phyloP scores from a whole-genome alignment of 1,140 invertebrate genomes.

The Atta cephalotes region DNA sequence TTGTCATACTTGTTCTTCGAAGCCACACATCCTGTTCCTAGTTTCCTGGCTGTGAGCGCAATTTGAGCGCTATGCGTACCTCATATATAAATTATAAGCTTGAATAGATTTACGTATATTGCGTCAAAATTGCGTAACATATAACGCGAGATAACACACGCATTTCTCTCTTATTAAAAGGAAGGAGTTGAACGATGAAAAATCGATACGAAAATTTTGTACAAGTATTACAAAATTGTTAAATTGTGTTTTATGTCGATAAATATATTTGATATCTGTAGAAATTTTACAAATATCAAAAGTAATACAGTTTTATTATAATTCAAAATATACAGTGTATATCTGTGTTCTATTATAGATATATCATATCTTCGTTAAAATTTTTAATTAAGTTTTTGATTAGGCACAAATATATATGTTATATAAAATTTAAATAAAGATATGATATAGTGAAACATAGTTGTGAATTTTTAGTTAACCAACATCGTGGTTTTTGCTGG shows the following conservation, averaged over 20 bases:
- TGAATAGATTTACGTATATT: slow-evolving; percentile 76
- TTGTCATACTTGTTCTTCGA: slow-evolving; percentile 67
- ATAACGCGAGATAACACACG: slow-evolving; percentile 41
- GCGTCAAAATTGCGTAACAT: slow-evolving; percentile 75
- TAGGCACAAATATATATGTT: too few relatives aligned
- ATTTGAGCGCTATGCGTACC: slow-evolving; percentile 44
- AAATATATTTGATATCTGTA: slow-evolving; percentile 25
- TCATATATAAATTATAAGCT: slow-evolving; percentile 50
- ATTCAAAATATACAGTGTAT: background rate
- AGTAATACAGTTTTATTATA: background rate
- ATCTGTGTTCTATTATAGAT: background rate
- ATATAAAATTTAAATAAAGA: too few relatives aligned
- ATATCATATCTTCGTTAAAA: background rate
- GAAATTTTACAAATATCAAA: background rate
- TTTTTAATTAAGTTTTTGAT: background rate
- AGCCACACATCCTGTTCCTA: slow-evolving; percentile 7
- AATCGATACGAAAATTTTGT: slow-evolving; percentile 6
- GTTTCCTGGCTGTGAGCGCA: background rate
- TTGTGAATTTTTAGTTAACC: too few relatives aligned
- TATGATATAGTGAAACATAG: too few relatives aligned
- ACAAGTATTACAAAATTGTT: background rate
- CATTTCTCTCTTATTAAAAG: background rate
- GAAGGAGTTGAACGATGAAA: background rate
- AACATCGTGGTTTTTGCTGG: too few relatives aligned
- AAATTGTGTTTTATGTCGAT: background rate